Base-by-base conservation (phyloP, 2,888 invertebrate species). In the Parelbella ahira region DNA sequence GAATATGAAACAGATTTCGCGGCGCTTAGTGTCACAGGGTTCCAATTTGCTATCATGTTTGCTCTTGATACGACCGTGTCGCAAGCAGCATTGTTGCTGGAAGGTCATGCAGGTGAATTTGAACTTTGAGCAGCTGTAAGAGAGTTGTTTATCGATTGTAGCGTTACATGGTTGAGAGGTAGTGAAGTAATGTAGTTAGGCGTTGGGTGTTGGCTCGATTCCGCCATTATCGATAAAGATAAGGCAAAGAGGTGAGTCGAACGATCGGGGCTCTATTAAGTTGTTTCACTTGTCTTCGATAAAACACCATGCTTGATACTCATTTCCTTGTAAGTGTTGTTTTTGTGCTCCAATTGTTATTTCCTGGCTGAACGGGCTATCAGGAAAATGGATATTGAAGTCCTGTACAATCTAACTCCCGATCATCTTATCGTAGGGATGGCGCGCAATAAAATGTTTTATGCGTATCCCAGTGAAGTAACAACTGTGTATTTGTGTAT, bases 161-260 rank as follows among this genome's bases (percentile, higher is more conserved):
- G 2, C 2, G 0, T 7, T 13, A 20, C n/a, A 8, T 5, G 20
- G 48, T 53, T 10, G 27, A 41, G 41, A 41, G 28, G 28, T 28
- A 41, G 33, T 41, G 41, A 41, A 34, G 33, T 41, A 41, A 41
- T 38, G 47, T 53, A 51, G 46, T 49, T 49, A 46, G 56, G 52
- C 53, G 63, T 51, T 63, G 67, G n/a, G 69, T 68, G 74, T 65
- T 68, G 61, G 62, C 63, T 70, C 70, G 69, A 74, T 75, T 66
- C 61, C 60, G 68, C 56, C 33, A 71, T 74, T 74, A 76, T 73
- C 73, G 73, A 74, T 70, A 70, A 53, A 74, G 77, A 74, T 76
- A 74, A 74, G 62, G 58, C 52, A 54, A 39, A 54, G 58, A 68
- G 65, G 72, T 69, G 63, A 63, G 63, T 68, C 41, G 20, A 30